Evolutionary conservation across 2,113 vertebrate genomes (phyloP), one percentile per base, ranked within the genome.

Genomic region (Mobula hypostoma): DNA sequence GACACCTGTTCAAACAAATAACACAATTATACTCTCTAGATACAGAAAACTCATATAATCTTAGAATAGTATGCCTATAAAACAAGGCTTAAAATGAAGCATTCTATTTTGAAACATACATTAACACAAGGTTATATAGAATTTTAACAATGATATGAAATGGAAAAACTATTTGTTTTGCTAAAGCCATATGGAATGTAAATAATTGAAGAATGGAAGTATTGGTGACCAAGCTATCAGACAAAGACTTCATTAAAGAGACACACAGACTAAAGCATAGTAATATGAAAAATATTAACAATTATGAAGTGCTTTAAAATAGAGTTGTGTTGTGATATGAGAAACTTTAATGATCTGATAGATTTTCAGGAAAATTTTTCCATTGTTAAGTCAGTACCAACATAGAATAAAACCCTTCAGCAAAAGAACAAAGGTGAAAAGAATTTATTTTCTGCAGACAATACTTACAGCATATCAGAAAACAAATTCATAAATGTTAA

Each of bases 1-100:
- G 94, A 97, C 95, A 74, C 98, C 98, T 99, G 95, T 72, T 83
- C 85, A 95, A 95, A 82, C 93, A 94, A 94, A 29, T 72, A 70
- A 88, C 11, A 82, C 29, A 66, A n/a, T 21, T 58, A n/a, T 56
- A 61, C 66, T 78, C 24, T 36, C 48, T 56, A 63, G 29, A 56
- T 74, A 56, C n/a, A 72, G 68, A 11, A 48, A 94, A 27, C 48
- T 87, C 11, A 29, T 61, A 61, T 12, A 72, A 17, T 76, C 24
- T 29, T 48, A 66, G 79, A 5, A 11, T 1, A 40, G 32, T 11
- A 93, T 15, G 3, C 72, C 70, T 91, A 63, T 40, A 21, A 91
- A 36, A 19, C 66, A 91, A 32, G 63, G 19, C 17, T 32, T 70
- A 91, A n/a, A 91, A 40, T 32, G 40, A 63, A 6, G 12, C 29